These are phyloP conservation scores for Gymnogyps californianus DNA, from an alignment of 2,113 vertebrate species.

Conservation along the genomic window DNA sequence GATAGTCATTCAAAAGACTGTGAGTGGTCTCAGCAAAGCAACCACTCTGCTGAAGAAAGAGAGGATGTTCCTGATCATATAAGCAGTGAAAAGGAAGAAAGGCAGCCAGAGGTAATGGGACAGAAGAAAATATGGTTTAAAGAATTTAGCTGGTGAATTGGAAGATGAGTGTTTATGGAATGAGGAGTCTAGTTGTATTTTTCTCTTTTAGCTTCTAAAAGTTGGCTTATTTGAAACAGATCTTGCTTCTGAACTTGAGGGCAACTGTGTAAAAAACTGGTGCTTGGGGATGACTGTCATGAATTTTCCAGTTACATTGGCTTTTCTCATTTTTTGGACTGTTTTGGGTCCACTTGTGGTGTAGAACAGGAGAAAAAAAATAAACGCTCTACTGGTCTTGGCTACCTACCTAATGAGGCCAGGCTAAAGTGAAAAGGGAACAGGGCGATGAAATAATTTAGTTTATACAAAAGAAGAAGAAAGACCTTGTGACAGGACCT, in stretches of 20 bases:
- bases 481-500: background rate
- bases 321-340: background rate
- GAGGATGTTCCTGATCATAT: background rate
- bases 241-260: background rate
- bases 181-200: background rate
- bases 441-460: background rate
- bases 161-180: background rate
- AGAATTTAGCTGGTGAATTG: background rate
- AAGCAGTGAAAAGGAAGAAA: background rate
- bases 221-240: background rate
- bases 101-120: background rate
- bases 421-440: background rate
- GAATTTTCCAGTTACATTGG: background rate
- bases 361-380: background rate
- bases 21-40: background rate
- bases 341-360: background rate
- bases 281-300: background rate
- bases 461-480: background rate
- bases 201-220: background rate
- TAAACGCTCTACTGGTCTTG: background rate
- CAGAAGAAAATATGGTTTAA: background rate
- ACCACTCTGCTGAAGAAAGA: background rate
- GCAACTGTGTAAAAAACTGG: background rate
- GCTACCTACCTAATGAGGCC: background rate
- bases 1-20: background rate